These are phyloP conservation scores for Neodontobutis hainanensis DNA, from an alignment of 2,113 vertebrate genomes.

Conservation along the genomic window DNA sequence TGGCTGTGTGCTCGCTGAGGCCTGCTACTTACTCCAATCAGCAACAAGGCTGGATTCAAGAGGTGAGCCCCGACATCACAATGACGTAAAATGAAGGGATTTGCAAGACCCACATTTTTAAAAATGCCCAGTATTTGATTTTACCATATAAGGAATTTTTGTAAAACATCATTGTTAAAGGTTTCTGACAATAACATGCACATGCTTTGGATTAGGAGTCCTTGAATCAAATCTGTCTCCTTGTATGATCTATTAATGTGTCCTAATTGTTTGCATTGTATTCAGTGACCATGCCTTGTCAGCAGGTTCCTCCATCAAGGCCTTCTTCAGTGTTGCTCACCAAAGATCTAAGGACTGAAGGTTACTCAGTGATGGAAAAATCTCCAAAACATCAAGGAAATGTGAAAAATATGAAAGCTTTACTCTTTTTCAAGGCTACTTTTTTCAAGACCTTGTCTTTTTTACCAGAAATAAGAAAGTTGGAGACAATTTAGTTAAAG, in stretches of 20 bases:
- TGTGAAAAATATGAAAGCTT: constrained; percentile 12
- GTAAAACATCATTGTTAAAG: constrained; percentile 19
- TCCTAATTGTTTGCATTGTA: constrained; percentile 12
- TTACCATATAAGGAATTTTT: constrained; percentile 39
- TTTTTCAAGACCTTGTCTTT: constrained; percentile 18
- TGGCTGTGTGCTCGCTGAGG: constrained; percentile 30
- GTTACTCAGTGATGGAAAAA: constrained; percentile 29
- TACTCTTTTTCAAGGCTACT: constrained; percentile 21
- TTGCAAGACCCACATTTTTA: constrained; percentile 25
- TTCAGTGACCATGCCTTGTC: constrained; percentile 40
- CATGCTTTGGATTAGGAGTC: neutral
- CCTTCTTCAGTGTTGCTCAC: constrained; percentile 7
- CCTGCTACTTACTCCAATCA: constrained; percentile 25
- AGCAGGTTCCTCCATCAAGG: constrained; percentile 49
- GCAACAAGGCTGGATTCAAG: constrained; percentile 18
- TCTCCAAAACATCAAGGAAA: constrained; percentile 9
- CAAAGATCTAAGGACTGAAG: constrained; percentile 22
- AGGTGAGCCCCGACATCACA: constrained; percentile 18
- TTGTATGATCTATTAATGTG: neutral
- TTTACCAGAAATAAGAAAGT: neutral
- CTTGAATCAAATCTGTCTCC: neutral
- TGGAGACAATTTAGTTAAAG: neutral
- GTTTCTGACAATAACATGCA: neutral
- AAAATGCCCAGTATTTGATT: constrained; percentile 1
- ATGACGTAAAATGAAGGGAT: constrained; percentile 31